Percentiles rank a stretch among this genome's conserved stretches.
These are phyloP conservation scores for Bhutanitis thaidina DNA, from an alignment of 2,888 invertebrate genomes.

Conservation along the genomic window DNA sequence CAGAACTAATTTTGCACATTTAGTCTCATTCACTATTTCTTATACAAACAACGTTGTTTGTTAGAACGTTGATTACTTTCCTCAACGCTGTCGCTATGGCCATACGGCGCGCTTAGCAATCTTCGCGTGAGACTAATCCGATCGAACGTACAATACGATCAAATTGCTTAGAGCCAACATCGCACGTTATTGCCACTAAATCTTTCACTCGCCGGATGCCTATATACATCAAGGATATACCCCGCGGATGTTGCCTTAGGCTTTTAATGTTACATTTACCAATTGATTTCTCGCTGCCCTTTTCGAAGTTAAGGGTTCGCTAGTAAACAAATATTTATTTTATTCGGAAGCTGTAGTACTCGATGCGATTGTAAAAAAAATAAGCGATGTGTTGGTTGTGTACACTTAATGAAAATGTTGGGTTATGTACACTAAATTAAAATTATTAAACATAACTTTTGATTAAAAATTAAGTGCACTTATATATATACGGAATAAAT, in stretches of 20 bases:
- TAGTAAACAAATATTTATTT: slow-evolving; percentile 63
- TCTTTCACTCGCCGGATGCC: slow-evolving; percentile 58
- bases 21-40: too few relatives aligned
- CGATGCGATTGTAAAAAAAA: too few relatives aligned
- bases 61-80: too few relatives aligned
- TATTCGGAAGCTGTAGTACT: slow-evolving; percentile 39
- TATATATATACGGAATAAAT: too few relatives aligned
- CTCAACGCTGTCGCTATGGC: background rate
- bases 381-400: too few relatives aligned
- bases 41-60: too few relatives aligned
- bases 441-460: too few relatives aligned
- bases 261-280: slow-evolving; percentile 59
- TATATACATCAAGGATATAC: slow-evolving; percentile 32
- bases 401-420: too few relatives aligned
- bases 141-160: slow-evolving; percentile 67
- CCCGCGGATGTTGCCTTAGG: slow-evolving; percentile 57
- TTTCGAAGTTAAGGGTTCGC: slow-evolving; percentile 38
- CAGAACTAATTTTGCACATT: too few relatives aligned
- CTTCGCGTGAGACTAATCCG: slow-evolving; percentile 61
- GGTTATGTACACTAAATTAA: too few relatives aligned
- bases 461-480: too few relatives aligned
- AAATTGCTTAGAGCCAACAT: slow-evolving; percentile 59
- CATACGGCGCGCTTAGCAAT: slow-evolving; percentile 24
- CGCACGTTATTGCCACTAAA: slow-evolving; percentile 76
- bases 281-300: slow-evolving; percentile 42